Evolutionary conservation across 2,888 invertebrate species (phyloP), one percentile per base, ranked within the genome.

Genomic region (Cephus nigrinus): DNA sequence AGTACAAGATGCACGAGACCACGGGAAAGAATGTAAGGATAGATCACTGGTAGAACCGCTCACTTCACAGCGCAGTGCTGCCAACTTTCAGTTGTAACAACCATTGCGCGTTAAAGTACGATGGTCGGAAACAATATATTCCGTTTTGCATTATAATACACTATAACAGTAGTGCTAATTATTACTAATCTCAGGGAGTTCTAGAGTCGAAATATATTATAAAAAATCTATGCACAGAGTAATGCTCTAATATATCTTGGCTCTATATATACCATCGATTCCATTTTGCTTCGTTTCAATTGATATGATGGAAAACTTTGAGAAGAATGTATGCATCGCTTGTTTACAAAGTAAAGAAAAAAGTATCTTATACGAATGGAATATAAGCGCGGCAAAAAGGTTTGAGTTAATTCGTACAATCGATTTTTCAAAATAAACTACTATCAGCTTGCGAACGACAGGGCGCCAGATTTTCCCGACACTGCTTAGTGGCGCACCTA

Each of bases 81-180:
- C 81, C 81, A 81, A 76, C 79, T 15, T 72, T 35, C 73, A 73
- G 73, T 73, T 76, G 76, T 76, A 36, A 32, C 12, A 15, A 55
- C 9, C 55, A 23, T 55, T 23, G 55, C 55, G 55, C 23, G 2
- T 23, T 23, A 55, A 55, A 55, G 55, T 55, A 55, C 55, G 9
- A 55, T 23, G 55, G 23, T 15, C 23, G 55, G 15, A 9, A 55
- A 23, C 9, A 55, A 15, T 55, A 23, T 9, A 9, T 9, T 9
- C 9, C 1, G 23, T 55, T 55, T 55, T 23, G 9, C 55, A 55
- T 55, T 55, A 1, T 9, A 55, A 9, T 15, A 0, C 2, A 55
- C 23, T 15, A 23, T 23, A 55, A 55, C 23, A 23, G 2, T 9
- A 23, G 23, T 55, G 40, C 15, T 15, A 9, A 55, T 9, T 23